Base-by-base conservation (phyloP, 2,888 invertebrate species). In the Nephrotoma appendiculata region DNA sequence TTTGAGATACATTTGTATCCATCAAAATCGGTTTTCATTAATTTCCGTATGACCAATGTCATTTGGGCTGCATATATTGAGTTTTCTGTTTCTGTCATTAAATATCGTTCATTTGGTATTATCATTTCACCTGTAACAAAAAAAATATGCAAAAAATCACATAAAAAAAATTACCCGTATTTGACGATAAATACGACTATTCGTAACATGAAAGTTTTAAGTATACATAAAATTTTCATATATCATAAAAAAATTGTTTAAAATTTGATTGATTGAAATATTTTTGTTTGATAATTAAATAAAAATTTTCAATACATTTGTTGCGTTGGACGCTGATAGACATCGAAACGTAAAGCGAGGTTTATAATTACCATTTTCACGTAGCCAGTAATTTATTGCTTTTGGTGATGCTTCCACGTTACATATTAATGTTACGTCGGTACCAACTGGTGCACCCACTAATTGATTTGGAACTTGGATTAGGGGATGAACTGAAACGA, bases 401-500 rank as follows among this genome's bases (percentile, higher is more conserved):
- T 97, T 97, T 52, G 97, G 97, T 87, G 97, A 97, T 87, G 98
- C 97, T 91, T 98, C 98, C 87, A 97, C 97, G 91, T 96, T 95
- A 90, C 95, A 95, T 91, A 96, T 96, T 89, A 98, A 93, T 87
- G 95, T 96, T 90, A 97, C 97, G 92, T 97, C 96, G 88, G 96
- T 96, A 89, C 95, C 95, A 89, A 95, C 94, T 87, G 97, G 97
- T 87, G 97, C 97, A 48, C 97, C 97, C 88, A 98, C 97, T 91
- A 98, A 94, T 93, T 98, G 97, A 93, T 97, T 97, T 89, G 97
- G 97, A 89, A 98, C 97, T 94, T 97, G 97, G 89, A 98, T 97
- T 92, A 97, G 93, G 86, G 97, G 98, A 92, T 97, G 97, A 94
- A 97, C 97, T 97, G 94, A 83, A 93, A 89, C n/a, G 31, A 31